Percentiles rank a stretch among this genome's conserved stretches.
Conservation (phyloP, 2,113 vertebrate genomes). For the Etheostoma spectabile region DNA sequence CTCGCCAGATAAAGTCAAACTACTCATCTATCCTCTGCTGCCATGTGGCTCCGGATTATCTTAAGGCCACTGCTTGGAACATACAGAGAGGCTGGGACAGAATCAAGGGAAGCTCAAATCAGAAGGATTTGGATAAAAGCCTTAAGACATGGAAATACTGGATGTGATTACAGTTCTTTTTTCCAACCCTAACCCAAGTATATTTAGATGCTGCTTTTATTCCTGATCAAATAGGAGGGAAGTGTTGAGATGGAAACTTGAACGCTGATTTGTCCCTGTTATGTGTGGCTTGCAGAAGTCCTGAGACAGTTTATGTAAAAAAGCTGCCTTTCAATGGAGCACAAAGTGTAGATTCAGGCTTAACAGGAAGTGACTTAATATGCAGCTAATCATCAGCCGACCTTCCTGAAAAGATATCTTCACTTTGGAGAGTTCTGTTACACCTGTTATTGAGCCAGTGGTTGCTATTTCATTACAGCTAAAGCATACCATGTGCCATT, state of each 20-base stretch:
- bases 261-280: neutral
- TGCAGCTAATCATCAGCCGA: neutral
- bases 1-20: constrained; percentile 49
- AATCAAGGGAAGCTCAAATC: constrained; percentile 20
- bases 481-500: neutral
- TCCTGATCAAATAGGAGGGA: constrained; percentile 1
- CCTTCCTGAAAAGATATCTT: neutral
- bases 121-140: constrained; percentile 24
- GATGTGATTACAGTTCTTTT: neutral
- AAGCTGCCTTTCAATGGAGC: constrained; percentile 2
- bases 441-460: neutral
- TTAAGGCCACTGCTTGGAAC: constrained; percentile 37
- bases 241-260: constrained; percentile 19
- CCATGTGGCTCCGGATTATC: constrained; percentile 65
- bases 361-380: neutral
- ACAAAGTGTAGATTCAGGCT: neutral
- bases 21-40: constrained; percentile 47
- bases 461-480: neutral
- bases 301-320: neutral
- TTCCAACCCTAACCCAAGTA: neutral
- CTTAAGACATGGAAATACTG: constrained; percentile 8
- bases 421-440: neutral
- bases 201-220: constrained; percentile 26
- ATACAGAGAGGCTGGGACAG: constrained; percentile 5
- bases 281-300: neutral